Evolutionary conservation across 2,888 invertebrate genomes (phyloP).

Genomic region (Hermaeophaga mercurialis): DNA sequence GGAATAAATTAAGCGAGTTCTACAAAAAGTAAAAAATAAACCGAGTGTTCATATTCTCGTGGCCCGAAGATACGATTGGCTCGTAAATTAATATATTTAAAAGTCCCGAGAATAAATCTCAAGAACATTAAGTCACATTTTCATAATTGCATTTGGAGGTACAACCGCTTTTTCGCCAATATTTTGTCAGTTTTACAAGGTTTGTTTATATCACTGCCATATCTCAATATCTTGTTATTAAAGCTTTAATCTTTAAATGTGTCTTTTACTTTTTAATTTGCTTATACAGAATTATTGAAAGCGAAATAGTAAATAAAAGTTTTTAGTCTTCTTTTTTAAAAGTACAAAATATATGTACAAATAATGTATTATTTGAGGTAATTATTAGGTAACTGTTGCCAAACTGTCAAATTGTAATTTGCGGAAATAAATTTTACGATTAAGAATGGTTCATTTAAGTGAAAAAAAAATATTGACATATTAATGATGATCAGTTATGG

Average conservation of each 20-base stretch:
- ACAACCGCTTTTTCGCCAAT: constrained; percentile 33
- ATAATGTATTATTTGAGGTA: no score
- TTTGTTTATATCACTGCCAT: constrained; percentile 33
- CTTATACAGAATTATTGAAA: no score
- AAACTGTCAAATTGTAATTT: no score
- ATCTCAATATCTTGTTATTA: constrained; percentile 2
- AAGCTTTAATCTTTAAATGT: background rate
- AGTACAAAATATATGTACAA: no score
- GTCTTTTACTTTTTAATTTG: no score
- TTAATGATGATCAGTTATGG: no score
- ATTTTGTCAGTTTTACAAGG: constrained; percentile 47
- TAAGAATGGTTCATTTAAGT: no score
- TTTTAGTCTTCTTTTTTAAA: no score
- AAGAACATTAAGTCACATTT: constrained; percentile 58
- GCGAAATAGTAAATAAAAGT: no score
- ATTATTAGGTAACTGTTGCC: no score
- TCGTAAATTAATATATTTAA: constrained; percentile 59
- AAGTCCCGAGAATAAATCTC: constrained; percentile 55
- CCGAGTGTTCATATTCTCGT: constrained; percentile 41
- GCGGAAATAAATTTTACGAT: no score
- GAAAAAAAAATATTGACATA: no score
- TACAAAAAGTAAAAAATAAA: constrained; percentile 39
- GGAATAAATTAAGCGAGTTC: constrained; percentile 35
- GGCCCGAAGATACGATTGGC: constrained; percentile 52
- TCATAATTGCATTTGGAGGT: constrained; percentile 57